A percentile compares a stretch with the other conserved stretches of the same genome.
Conservation (phyloP, 2,113 vertebrate species). For the Plestiodon gilberti region DNA sequence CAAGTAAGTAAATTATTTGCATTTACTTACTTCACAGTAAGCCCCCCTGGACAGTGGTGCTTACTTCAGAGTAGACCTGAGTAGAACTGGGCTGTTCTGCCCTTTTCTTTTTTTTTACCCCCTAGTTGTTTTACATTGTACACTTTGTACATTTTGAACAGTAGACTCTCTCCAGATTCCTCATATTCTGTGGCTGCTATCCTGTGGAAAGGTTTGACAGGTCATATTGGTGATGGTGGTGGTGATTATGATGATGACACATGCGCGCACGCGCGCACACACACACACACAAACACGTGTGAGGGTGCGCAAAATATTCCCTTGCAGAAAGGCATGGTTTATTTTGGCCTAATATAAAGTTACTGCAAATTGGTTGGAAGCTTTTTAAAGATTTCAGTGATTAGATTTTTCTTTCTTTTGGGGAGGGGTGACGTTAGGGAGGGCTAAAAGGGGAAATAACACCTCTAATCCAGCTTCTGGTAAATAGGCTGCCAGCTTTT, state of each 20-base stretch:
- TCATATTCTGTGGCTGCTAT: slow-evolving; percentile 48
- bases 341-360: slow-evolving; percentile 83
- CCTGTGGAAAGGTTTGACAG: slow-evolving; percentile 60
- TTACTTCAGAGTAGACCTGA: background rate
- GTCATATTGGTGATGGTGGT: slow-evolving; percentile 23
- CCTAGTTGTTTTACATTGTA: background rate
- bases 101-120: background rate
- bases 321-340: slow-evolving; percentile 74
- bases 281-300: slow-evolving; percentile 27
- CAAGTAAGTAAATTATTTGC: slow-evolving; percentile 41
- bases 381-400: slow-evolving; percentile 81
- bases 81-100: background rate
- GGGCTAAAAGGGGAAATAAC: slow-evolving; percentile 87
- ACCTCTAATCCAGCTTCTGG: slow-evolving; percentile 86
- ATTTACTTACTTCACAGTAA: background rate
- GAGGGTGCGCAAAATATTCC: slow-evolving; percentile 70
- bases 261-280: slow-evolving; percentile 17
- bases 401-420: slow-evolving; percentile 79
- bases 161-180: slow-evolving; percentile 9
- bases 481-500: slow-evolving; percentile 87
- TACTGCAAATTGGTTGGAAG: slow-evolving; percentile 82
- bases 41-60: background rate
- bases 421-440: slow-evolving; percentile 63
- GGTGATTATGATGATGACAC: background rate
- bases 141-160: slow-evolving; percentile 3